Evolutionary conservation across 2,888 invertebrate genomes (phyloP).

Genomic region (Ellobium chinense): DNA sequence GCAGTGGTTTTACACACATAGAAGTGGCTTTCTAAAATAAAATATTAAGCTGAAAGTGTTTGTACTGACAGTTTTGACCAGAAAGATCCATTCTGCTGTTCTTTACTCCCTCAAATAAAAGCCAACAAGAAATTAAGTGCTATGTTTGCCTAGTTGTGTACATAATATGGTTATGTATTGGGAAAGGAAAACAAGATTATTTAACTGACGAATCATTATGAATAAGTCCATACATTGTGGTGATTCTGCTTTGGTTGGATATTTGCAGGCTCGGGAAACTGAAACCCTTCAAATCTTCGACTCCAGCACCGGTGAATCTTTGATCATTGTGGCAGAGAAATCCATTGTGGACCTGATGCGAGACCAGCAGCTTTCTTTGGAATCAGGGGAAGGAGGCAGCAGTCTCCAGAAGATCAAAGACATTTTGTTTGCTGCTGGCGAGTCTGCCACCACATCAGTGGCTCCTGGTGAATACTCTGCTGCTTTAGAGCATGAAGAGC

Average conservation of each 20-base stretch:
- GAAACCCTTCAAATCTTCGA: constrained; percentile 40
- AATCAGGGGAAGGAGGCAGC: constrained; percentile 20
- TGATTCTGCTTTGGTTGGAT: neutral
- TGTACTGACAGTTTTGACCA: too few species aligned
- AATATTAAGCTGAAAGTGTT: too few species aligned
- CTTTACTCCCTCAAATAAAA: too few species aligned
- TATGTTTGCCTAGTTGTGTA: too few species aligned
- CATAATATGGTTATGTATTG: too few species aligned
- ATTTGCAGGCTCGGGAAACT: constrained; percentile 25
- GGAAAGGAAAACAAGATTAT: too few species aligned
- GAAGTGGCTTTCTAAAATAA: too few species aligned
- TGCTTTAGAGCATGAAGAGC: constrained; percentile 52
- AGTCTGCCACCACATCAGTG: neutral
- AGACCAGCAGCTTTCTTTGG: constrained; percentile 25
- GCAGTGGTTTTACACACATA: too few species aligned
- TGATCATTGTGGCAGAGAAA: constrained; percentile 41
- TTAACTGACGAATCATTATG: too few species aligned
- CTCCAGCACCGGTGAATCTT: constrained; percentile 42
- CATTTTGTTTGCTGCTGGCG: constrained; percentile 31
- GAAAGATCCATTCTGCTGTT: too few species aligned
- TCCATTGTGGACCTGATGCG: constrained; percentile 40
- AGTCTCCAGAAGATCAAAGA: constrained; percentile 37
- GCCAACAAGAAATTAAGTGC: too few species aligned
- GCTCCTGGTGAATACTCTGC: neutral
- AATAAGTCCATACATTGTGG: too few species aligned